Conservation (phyloP, 2,113 vertebrate genomes). For the Coracopsis vasa region DNA sequence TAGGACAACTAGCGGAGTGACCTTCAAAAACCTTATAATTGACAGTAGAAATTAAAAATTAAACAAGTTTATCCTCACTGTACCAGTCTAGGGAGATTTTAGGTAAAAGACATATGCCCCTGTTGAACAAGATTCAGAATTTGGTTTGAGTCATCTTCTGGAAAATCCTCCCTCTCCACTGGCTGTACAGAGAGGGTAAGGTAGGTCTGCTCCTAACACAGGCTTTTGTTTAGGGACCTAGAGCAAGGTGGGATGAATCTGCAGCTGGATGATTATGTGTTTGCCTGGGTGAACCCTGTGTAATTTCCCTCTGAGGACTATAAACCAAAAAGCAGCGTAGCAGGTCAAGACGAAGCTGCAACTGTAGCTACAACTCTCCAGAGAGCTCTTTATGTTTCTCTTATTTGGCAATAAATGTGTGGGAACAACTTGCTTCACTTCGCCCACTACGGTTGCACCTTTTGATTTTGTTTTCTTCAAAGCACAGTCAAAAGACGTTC, state of each 20-base stretch:
- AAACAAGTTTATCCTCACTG: not conserved
- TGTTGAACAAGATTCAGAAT: not conserved
- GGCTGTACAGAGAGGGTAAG: not conserved
- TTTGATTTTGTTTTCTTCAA: slow-evolving; percentile 45
- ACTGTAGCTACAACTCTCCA: not conserved
- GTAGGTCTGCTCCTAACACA: not conserved
- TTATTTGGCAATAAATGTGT: slow-evolving; percentile 20
- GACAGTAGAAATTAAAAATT: not conserved
- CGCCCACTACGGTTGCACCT: not conserved
- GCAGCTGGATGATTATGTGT: slow-evolving; percentile 18
- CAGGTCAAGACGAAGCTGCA: not conserved
- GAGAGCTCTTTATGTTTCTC: not conserved
- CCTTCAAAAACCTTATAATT: not conserved
- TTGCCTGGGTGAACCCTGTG: not conserved
- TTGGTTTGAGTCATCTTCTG: not conserved
- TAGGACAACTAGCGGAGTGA: not conserved
- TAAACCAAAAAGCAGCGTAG: not conserved
- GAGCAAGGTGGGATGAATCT: slow-evolving; percentile 17
- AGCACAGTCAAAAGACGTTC: not conserved
- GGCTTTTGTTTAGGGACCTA: not conserved
- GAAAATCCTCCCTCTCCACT: not conserved
- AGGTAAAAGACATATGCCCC: not conserved
- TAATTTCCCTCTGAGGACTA: slow-evolving; percentile 28
- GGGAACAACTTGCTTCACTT: slow-evolving; percentile 28
- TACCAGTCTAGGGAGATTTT: not conserved